Conservation (phyloP, 2,113 vertebrate genomes). For the Nymphicus hollandicus region DNA sequence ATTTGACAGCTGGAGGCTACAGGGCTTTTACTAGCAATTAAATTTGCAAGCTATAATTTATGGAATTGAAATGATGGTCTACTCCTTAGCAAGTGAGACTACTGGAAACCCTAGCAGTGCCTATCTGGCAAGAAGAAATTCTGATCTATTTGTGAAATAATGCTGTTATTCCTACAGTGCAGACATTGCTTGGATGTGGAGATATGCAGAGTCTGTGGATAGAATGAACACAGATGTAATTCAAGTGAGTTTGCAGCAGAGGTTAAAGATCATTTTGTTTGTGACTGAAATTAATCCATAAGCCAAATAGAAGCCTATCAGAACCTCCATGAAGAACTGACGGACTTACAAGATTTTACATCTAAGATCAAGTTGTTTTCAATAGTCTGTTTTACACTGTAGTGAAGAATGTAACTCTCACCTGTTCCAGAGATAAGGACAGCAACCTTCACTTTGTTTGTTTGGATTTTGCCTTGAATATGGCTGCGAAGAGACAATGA, state of each 20-base stretch:
- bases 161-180: neutral
- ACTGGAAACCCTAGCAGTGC: neutral
- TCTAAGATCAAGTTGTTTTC: neutral
- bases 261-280: neutral
- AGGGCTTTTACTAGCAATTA: neutral
- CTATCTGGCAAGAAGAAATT: neutral
- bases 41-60: neutral
- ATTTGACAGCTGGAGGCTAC: neutral
- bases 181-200: neutral
- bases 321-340: neutral
- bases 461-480: constrained; percentile 21
- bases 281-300: neutral
- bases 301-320: neutral
- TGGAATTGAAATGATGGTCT: neutral
- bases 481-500: constrained; percentile 19
- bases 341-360: neutral
- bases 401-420: constrained; percentile 43
- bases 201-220: neutral
- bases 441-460: constrained; percentile 82
- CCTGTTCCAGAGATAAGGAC: constrained; percentile 97
- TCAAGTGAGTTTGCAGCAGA: neutral
- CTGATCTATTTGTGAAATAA: neutral
- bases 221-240: neutral
- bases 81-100: neutral
- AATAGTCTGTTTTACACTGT: neutral